A percentile compares a stretch with the other conserved stretches of the same genome.
Evolutionary conservation across 2,888 invertebrate genomes (phyloP).

Genomic region (Cerastis leucographa): DNA sequence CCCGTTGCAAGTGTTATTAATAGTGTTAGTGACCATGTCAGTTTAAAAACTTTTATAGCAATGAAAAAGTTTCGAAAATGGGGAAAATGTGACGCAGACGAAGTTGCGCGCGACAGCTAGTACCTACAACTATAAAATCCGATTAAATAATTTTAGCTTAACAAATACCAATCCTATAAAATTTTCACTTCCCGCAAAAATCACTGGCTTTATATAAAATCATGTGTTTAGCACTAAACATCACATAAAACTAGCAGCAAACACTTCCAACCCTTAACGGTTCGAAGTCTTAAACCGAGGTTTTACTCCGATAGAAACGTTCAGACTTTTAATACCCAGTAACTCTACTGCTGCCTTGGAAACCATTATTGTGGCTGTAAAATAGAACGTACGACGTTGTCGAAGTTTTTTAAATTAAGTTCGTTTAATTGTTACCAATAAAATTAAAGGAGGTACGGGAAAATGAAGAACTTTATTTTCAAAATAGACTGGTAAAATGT

Average conservation of each 20-base stretch:
- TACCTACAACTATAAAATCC: not conserved
- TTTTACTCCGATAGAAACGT: conserved; percentile 51
- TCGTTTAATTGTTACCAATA: conserved; percentile 47
- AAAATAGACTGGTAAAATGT: not conserved
- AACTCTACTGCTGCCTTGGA: conserved; percentile 52
- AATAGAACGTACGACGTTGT: conserved; percentile 49
- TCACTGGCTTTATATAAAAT: conserved; percentile 21
- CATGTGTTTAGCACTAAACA: conserved; percentile 30
- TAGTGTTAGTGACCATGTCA: no score
- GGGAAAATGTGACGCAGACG: no score
- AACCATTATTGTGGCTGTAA: conserved; percentile 66
- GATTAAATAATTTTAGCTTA: not conserved
- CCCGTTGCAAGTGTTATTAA: no score
- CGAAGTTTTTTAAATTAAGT: conserved; percentile 47
- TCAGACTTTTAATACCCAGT: conserved; percentile 67
- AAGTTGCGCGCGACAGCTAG: no score
- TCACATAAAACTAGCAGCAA: conserved; percentile 26
- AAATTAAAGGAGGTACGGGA: not conserved
- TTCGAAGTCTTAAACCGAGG: conserved; percentile 35
- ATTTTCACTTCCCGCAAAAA: not conserved
- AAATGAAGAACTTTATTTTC: conserved; percentile 11
- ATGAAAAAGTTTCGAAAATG: no score
- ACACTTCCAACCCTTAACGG: conserved; percentile 11
- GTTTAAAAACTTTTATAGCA: no score
- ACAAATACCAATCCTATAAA: not conserved